A percentile compares a stretch with the other conserved stretches of the same genome.
Conservation (phyloP, 2,797 vertebrate species). For the Fringilla coelebs region DNA sequence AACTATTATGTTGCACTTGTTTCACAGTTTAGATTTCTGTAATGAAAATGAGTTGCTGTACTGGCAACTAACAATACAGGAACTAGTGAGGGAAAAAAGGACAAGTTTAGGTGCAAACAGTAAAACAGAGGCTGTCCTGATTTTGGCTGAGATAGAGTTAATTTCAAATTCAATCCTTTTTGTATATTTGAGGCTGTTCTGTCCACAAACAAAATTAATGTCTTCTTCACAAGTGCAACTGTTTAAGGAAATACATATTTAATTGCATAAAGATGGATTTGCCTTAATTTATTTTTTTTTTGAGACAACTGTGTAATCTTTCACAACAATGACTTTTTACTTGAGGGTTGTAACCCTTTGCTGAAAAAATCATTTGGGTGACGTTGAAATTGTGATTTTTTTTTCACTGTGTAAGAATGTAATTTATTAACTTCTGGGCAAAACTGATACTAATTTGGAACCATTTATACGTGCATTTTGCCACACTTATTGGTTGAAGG, state of each 20-base stretch:
- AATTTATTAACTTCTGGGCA: not conserved
- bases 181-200: not conserved
- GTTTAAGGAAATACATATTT: not conserved
- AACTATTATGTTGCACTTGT: slow-evolving; percentile 11
- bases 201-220: not conserved
- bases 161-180: not conserved
- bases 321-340: not conserved
- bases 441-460: not conserved
- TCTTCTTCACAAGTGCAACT: not conserved
- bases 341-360: not conserved
- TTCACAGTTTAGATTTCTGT: not conserved
- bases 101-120: not conserved
- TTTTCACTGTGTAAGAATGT: not conserved
- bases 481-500: not conserved
- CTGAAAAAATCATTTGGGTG: not conserved
- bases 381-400: not conserved
- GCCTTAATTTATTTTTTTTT: not conserved
- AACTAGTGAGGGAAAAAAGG: not conserved
- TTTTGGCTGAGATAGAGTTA: not conserved
- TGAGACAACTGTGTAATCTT: not conserved
- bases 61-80: not conserved
- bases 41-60: not conserved
- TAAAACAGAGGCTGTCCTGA: not conserved
- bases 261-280: not conserved
- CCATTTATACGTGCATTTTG: not conserved